Conservation (phyloP, 1,140 invertebrate species). For the Cydia amplana region DNA sequence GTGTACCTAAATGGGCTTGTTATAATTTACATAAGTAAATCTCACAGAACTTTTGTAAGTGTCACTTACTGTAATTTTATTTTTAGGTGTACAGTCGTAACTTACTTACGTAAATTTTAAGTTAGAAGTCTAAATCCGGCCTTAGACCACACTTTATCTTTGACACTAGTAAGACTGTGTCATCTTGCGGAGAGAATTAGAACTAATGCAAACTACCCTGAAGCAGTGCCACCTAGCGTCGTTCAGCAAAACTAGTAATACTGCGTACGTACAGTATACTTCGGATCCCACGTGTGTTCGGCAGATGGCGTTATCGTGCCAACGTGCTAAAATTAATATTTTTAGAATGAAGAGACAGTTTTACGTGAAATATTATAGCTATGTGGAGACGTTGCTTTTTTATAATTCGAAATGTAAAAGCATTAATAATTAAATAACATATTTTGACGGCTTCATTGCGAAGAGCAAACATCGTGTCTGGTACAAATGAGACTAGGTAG, state of each 20-base stretch:
- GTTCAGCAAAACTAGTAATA: not conserved
- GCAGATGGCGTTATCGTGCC: constrained; percentile 1
- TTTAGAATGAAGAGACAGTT: not conserved
- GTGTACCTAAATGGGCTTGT: too few relatives aligned
- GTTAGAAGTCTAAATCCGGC: too few relatives aligned
- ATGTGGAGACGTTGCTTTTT: not conserved
- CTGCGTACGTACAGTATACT: not conserved
- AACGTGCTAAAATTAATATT: not conserved
- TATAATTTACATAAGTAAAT: too few relatives aligned
- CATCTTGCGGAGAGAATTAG: constrained; percentile 40
- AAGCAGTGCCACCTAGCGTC: constrained; percentile 16
- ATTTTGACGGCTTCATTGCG: too few relatives aligned
- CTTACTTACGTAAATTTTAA: too few relatives aligned
- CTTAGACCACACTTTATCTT: too few relatives aligned
- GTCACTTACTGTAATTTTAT: too few relatives aligned
- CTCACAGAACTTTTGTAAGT: too few relatives aligned
- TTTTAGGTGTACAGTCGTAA: too few relatives aligned
- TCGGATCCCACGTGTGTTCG: not conserved
- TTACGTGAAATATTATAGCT: not conserved
- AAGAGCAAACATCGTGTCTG: too few relatives aligned
- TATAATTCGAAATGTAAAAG: not conserved
- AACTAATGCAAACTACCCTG: constrained; percentile 29
- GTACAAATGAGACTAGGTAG: too few relatives aligned
- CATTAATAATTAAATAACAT: not conserved
- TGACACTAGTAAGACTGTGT: too few relatives aligned